Percentiles rank a stretch among this genome's conserved stretches.
Evolutionary conservation across 2,797 vertebrate species (phyloP).

Genomic region (Stomatorhinus walkeri): DNA sequence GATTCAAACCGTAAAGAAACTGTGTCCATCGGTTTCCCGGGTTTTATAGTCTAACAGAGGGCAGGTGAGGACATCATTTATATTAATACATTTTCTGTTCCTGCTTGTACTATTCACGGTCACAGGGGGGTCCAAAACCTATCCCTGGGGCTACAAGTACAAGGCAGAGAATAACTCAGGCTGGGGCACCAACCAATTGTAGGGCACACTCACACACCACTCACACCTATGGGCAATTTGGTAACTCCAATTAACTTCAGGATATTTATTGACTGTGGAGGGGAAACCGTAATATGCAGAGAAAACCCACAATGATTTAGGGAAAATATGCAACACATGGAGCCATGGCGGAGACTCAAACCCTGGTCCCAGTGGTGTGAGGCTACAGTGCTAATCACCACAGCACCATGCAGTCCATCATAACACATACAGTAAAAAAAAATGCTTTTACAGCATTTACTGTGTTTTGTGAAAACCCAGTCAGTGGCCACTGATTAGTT

Average conservation of each 20-base stretch:
- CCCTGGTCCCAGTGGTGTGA: background rate
- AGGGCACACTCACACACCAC: background rate
- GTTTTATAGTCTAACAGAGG: constrained; percentile 15
- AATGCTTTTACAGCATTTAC: background rate
- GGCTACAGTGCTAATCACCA: background rate
- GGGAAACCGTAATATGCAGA: background rate
- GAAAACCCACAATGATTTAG: background rate
- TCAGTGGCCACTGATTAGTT: background rate
- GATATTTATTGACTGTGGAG: background rate
- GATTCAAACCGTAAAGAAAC: background rate
- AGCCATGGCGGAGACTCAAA: background rate
- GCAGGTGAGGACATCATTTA: constrained; percentile 1
- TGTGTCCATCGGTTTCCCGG: background rate
- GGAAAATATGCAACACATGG: background rate
- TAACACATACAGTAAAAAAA: background rate
- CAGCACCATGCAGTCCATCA: background rate
- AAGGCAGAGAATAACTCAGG: background rate
- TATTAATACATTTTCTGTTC: background rate
- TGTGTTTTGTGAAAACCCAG: background rate
- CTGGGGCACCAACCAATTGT: background rate
- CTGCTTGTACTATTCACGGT: background rate
- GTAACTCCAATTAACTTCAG: background rate
- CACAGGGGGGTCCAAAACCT: background rate
- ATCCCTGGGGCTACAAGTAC: background rate
- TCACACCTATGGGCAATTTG: background rate